Evolutionary conservation across 2,113 vertebrate species (phyloP).

Genomic region (Coracopsis vasa): DNA sequence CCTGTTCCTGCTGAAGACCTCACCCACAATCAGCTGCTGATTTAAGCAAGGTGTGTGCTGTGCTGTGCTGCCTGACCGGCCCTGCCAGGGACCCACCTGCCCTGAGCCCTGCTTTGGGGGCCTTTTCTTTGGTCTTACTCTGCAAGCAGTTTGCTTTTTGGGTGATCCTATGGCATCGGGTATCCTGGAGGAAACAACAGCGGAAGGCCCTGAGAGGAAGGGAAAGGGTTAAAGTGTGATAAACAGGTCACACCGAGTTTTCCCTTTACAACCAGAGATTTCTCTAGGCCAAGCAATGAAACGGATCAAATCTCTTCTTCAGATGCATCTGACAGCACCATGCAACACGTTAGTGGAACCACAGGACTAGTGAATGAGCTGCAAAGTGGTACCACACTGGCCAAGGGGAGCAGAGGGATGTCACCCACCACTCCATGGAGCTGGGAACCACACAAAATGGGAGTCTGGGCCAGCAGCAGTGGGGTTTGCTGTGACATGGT

Average conservation of each 20-base stretch:
- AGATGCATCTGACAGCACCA: not conserved
- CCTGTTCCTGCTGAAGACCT: not conserved
- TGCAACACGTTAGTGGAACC: accelerated
- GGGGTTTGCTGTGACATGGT: not conserved
- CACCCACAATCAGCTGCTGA: not conserved
- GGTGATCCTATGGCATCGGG: not conserved
- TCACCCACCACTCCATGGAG: not conserved
- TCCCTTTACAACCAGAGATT: not conserved
- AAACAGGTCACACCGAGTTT: not conserved
- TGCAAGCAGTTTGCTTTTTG: not conserved
- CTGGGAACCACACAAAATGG: not conserved
- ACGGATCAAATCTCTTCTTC: not conserved
- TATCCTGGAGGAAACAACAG: not conserved
- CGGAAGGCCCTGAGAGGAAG: not conserved
- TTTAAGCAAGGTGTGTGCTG: not conserved
- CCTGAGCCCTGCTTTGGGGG: not conserved
- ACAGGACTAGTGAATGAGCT: not conserved
- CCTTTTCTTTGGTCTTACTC: not conserved
- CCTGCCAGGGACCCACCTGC: not conserved
- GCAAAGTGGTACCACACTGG: accelerated
- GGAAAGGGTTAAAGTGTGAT: not conserved
- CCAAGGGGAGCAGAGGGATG: not conserved
- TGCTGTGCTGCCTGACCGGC: not conserved
- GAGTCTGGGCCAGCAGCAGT: accelerated
- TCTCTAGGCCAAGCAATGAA: not conserved